Base-by-base conservation (phyloP, 2,113 vertebrate species). In the Entelurus aequoreus region DNA sequence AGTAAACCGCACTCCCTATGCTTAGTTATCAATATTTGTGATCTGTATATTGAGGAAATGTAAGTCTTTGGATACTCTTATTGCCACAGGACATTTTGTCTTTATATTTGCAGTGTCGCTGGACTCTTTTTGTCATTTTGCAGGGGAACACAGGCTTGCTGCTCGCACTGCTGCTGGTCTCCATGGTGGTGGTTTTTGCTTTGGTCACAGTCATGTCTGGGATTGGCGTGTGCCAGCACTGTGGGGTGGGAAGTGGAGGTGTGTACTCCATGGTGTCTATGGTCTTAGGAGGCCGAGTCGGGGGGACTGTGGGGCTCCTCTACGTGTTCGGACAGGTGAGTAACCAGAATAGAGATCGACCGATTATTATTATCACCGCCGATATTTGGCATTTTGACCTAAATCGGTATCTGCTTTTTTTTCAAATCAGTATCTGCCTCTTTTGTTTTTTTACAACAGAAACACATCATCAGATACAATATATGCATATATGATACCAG, bases 301-400 rank as follows among this genome's bases (percentile, higher is more conserved):
- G 95, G 48, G 97, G 95, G 35, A 95, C 95, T 0, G 60, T 97
- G 5, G 95, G 96, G 21, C 90, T 98, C 54, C 92, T 99, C 0
- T 98, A 99, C 16, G 92, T 99, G 60, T 98, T 99, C 47, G 97
- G 96, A 68, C 95, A 98, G 94, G 97, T 97, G 77, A 80, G 79
- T 42, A 1, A 6, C 13, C 38, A 46, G 12, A 37, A 48, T 28
- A 28, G 28, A 28, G 28, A 28, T 28, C 28, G 28, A 28, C 28
- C 28, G 28, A 28, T 28, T 28, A 28, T 28, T 28, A 28, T 28
- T 28, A 28, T 28, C 28, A 28, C 28, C 28, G 28, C 28, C 28
- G 28, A 28, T 28, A 28, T 28, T 28, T 28, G 28, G 28, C 28
- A 28, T 28, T 28, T 28, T 28, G 28, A 28, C 28, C 28, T 28